Base-by-base conservation (phyloP, 2,888 invertebrate species). In the Erebia epiphron region DNA sequence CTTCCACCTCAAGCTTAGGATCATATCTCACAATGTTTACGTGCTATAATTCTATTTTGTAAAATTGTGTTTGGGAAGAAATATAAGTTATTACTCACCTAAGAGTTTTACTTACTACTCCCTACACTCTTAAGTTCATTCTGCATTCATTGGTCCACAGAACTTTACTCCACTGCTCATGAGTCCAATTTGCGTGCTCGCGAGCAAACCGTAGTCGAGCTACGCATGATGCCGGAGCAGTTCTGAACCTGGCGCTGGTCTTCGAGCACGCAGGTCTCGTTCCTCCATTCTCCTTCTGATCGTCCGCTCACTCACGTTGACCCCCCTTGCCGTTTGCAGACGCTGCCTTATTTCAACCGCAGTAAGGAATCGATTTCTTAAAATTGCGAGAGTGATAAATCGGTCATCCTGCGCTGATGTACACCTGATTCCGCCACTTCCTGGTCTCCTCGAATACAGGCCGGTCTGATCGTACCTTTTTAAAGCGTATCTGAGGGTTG, bases 381-480 rank as follows among this genome's bases (percentile, higher is more conserved):
- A 49, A 49, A 49, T 49, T 10, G 46, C 46, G 46, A 49, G 11
- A 10, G 46, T 49, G 11, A 49, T 49, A 49, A 49, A 49, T 11
- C 46, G 46, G 46, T 49, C 46, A 11, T 49, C 46, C 46, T 49
- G 46, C 46, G 46, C 46, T 49, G 46, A 49, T 10, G 46, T 49
- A 13, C 46, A 49, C 46, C 46, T 49, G 13, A 49, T 49, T 1
- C 46, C 46, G 13, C 46, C 50, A 50, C 50, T 50, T 50, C 50
- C 50, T 50, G 50, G 50, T 50, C 50, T 50, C 14, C 50, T 50
- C 50, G 50, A n/a, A 13, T 50, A 14, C 3, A 50, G 50, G n/a
- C 50, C 50, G 50, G 50, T 50, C 50, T 50, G 50, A 50, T 50
- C 50, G 50, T 50, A 50, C 50, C 50, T 14, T 50, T 49, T 49